Base-by-base conservation (phyloP, 2,888 invertebrate genomes). In the Alcis repandata region DNA sequence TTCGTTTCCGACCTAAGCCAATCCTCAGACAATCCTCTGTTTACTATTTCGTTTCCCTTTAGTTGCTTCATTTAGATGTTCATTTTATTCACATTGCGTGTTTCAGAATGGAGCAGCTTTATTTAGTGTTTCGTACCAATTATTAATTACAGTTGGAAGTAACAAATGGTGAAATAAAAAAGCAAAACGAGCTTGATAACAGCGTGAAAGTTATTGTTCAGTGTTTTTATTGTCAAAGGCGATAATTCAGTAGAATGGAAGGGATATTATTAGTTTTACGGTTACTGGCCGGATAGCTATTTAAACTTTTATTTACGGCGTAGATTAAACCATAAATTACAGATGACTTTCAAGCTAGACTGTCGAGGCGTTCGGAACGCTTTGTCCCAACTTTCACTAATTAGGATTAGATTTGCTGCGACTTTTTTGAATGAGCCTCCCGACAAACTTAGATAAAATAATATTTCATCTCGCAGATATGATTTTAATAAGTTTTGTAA, bases 291-390 rank as follows among this genome's bases (percentile, higher is more conserved):
- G 45, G 45, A 64, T 41, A 54, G 59, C 45, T 19, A 59, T 64
- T 60, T 67, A 57, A 64, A 62, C 63, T 69, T 72, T 71, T 73
- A 73, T 73, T 73, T 75, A 70, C 67, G 76, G 70, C 68, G 70
- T 68, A 64, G 71, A 79, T 78, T 78, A 76, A 70, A 73, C 74
- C 75, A 74, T 76, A 71, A 74, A 76, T 80, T 68, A 73, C 72
- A 63, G 73, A 76, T 64, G 72, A 69, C 60, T 71, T 69, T 64
- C 56, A 67, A 68, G 69, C 58, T 67, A 71, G 76, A 68, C 70
- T 64, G 68, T 59, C 65, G 62, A 27, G 58, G 53, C 53, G 59
- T 49, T 41, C 38, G 43, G 20, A 57, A 52, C 61, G 58, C 49
- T 76, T 77, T 73, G 70, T 71, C 64, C 70, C 64, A 68, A 73